Base-by-base conservation (phyloP, 1,140 invertebrate species). In the Drosophila miranda region DNA sequence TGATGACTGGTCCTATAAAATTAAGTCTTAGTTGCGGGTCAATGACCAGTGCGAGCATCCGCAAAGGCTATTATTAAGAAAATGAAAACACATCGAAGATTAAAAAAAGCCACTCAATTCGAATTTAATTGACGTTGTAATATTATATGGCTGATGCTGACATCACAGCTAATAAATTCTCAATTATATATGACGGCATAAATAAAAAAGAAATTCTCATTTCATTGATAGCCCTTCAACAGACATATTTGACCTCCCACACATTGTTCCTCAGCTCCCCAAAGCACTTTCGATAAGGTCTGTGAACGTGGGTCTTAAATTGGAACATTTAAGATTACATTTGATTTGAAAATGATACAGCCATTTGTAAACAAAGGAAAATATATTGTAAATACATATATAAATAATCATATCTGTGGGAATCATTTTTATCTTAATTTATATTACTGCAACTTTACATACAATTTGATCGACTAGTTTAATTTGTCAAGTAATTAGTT, bases 91-190 rank as follows among this genome's bases (percentile, higher is more conserved):
- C 75, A 78, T 75, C 49, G 70, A 50, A 48, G 63, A 82, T 82
- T 82, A 60, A 71, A 56, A 48, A 53, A 53, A 48, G 59, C 58
- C 52, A 53, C 55, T 48, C 42, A 34, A 68, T 59, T 45, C 19
- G 0, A 45, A 59, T 66, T 52, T 16, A 66, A 74, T 74, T 44
- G 34, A 55, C 53, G 57, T 60, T 57, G 50, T 66, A 75, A 74
- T 75, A 57, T 67, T 66, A 16, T 38, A 64, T 34, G 19, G 44
- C 59, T 50, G 49, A 73, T 77, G 81, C 70, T 86, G 81, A 86
- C 81, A 80, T 74, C 68, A 49, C 30, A 51, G 30, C 49, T 68
- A 84, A 84, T 84, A 84, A 84, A 84, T 86, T 79, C 60, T 38
- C 59, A 77, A 86, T 86, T 80, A 84, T 86, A 60, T 26, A 26